phyloP scores from a whole-genome alignment of 2,797 vertebrate species.

The Pseudochirops corinnae region DNA sequence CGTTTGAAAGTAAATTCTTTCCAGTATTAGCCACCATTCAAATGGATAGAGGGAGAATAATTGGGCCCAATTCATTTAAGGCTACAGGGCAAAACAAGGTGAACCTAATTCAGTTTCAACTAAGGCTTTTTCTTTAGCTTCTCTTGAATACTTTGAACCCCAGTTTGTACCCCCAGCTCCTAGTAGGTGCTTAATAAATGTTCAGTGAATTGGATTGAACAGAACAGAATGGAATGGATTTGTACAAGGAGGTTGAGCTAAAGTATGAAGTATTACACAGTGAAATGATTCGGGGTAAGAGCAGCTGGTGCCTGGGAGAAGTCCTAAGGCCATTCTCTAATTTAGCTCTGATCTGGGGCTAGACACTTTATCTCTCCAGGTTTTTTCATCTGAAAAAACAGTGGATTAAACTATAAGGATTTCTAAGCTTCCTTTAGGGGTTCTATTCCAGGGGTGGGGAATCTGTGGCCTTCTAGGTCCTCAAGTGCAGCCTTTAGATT shows the following conservation, averaged over 20 bases:
- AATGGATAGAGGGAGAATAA: constrained; percentile 77
- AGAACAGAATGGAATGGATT: background rate
- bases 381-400: background rate
- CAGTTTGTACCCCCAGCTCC: background rate
- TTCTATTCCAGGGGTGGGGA: background rate
- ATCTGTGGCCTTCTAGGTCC: too few species aligned
- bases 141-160: background rate
- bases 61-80: constrained; percentile 75
- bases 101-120: constrained; percentile 49
- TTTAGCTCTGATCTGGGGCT: background rate
- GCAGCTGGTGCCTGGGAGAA: background rate
- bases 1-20: constrained; percentile 79
- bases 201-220: background rate
- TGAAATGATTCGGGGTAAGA: background rate
- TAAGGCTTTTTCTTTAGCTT: background rate
- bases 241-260: background rate
- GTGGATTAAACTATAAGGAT: background rate
- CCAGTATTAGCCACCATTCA: constrained; percentile 80
- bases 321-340: background rate
- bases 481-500: too few species aligned
- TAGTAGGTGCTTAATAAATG: background rate
- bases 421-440: background rate
- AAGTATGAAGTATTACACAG: background rate
- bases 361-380: background rate
- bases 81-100: constrained; percentile 44